A percentile compares a stretch with the other conserved stretches of the same genome.
Evolutionary conservation across 2,888 invertebrate genomes (phyloP).

Genomic region (Pimpla rufipes): DNA sequence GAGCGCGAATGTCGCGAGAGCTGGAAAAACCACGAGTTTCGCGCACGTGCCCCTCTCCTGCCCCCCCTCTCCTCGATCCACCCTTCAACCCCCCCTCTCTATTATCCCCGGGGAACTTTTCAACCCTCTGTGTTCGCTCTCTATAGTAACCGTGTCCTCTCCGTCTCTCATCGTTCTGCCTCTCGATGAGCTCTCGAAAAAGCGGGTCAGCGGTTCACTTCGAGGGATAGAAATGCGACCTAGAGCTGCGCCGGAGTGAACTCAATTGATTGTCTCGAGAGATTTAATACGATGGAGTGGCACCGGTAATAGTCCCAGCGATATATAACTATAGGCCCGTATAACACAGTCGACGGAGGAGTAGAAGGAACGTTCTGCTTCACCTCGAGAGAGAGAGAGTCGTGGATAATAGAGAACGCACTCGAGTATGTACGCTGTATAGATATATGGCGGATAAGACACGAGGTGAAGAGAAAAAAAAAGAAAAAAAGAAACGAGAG

Average conservation of each 20-base stretch:
- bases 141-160: conserved; percentile 5
- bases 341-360: background rate
- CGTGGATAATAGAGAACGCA: conserved; percentile 53
- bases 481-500: background rate
- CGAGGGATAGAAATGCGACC: conserved; percentile 61
- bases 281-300: conserved; percentile 58
- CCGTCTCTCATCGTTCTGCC: conserved; percentile 32
- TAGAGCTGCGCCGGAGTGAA: conserved; percentile 44
- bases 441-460: background rate
- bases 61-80: background rate
- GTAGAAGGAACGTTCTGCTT: conserved; percentile 35
- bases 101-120: conserved; percentile 54
- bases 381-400: conserved; percentile 26
- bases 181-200: conserved; percentile 58
- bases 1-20: conserved; percentile 37
- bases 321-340: conserved; percentile 19
- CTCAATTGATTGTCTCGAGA: conserved; percentile 68
- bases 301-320: conserved; percentile 16
- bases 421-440: background rate
- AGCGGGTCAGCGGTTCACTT: conserved; percentile 58
- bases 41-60: conserved; percentile 32
- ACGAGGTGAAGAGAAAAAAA: background rate
- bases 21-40: conserved; percentile 47
- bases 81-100: conserved; percentile 2
- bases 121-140: conserved; percentile 28